phyloP scores from a whole-genome alignment of 2,797 vertebrate species.

The Geotrypetes seraphini region DNA sequence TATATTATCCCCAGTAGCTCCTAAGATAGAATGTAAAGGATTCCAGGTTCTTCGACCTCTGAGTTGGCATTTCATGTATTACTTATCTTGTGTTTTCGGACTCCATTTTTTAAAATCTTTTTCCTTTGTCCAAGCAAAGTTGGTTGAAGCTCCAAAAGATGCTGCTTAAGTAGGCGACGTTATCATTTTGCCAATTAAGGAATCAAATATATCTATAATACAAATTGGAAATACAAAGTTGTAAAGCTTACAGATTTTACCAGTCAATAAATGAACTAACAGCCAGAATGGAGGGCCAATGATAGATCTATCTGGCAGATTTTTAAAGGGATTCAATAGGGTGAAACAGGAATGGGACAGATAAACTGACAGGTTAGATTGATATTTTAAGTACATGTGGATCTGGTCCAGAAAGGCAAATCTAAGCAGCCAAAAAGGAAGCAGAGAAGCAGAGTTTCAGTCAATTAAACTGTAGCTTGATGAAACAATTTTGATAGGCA shows the following conservation, averaged over 20 bases:
- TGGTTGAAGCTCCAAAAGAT: neutral
- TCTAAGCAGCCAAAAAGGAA: conserved; percentile 7
- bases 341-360: conserved; percentile 14
- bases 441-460: conserved; percentile 16
- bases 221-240: conserved; percentile 8
- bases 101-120: too few species aligned
- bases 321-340: conserved; percentile 34
- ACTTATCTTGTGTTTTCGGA: too few species aligned
- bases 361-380: conserved; percentile 37
- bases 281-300: conserved; percentile 22
- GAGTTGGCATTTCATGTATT: too few species aligned
- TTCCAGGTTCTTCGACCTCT: too few species aligned
- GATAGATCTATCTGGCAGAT: conserved; percentile 27
- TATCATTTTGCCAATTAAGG: conserved; percentile 2
- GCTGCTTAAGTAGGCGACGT: neutral
- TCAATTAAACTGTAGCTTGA: conserved; percentile 11
- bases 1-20: too few species aligned
- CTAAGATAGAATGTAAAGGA: too few species aligned
- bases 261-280: conserved; percentile 37
- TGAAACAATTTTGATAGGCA: neutral
- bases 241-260: conserved; percentile 26
- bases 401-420: conserved; percentile 14
- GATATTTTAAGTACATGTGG: conserved; percentile 35
- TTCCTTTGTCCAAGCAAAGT: neutral
- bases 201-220: neutral